Evolutionary conservation across 1,140 invertebrate species (phyloP), one percentile per base, ranked within the genome.

Genomic region (Drosophila insularis): DNA sequence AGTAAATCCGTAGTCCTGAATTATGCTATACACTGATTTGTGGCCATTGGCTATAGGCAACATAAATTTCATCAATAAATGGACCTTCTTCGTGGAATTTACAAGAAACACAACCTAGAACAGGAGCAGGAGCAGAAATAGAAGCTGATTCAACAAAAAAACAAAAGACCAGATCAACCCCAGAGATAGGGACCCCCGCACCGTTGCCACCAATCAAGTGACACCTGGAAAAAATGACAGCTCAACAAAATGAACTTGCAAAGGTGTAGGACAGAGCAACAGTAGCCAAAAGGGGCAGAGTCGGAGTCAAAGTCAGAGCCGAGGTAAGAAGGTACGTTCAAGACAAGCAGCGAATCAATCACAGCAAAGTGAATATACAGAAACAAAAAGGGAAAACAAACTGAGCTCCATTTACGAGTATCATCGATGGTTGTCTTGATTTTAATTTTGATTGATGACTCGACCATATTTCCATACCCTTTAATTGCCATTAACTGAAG

Each of bases 391-490:
- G 68, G 50, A 73, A 50, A 50, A 50, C 43, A 50, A 50, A 50
- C 43, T 50, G 43, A 50, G 43, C 65, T 63, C 54, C 70, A 68
- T 82, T 81, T 68, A 78, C 69, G 46, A 62, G 79, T 68, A 67
- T 54, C 78, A 65, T 63, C 65, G 59, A 81, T 43, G 63, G 63
- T 54, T 69, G 81, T 63, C 61, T 74, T 73, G 73, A 86, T 68
- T 86, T 80, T 84, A 84, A 84, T 84, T 84, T 84, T 84, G 81
- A 84, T 86, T 84, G 81, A 84, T 86, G 82, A 84, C 62, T 46
- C 6, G n/a, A 67, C 46, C 59, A 68, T 64, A 58, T 58, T 68
- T 35, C 6, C 10, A 58, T 58, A 58, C 14, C 13, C 32, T 37
- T 7, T 13, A 27, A 5, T 6, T 27, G 5, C 27, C 27, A 27